Percentiles rank a stretch among this genome's conserved stretches.
Evolutionary conservation across 2,113 vertebrate genomes (phyloP).

Genomic region (Pavo muticus): DNA sequence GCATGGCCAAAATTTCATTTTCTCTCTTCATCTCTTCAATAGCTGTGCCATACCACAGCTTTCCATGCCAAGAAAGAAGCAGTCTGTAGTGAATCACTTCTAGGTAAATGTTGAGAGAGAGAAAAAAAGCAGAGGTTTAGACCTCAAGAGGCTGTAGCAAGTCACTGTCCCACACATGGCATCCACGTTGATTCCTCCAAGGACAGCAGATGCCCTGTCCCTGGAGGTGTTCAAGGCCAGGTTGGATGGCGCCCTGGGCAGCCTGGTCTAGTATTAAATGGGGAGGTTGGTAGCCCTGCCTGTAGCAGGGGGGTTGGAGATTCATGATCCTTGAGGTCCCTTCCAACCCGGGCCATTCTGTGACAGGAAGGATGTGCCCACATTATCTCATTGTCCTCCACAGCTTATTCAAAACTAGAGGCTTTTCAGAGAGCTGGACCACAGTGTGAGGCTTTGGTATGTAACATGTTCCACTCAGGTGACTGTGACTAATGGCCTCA

Average conservation of each 20-base stretch:
- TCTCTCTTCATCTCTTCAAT: neutral
- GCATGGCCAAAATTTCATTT: neutral
- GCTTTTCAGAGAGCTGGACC: neutral
- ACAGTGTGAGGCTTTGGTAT: neutral
- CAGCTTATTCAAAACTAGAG: neutral
- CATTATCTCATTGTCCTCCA: neutral
- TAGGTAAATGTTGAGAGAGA: neutral
- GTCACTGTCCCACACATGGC: rapidly evolving
- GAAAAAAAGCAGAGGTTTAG: neutral
- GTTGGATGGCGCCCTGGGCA: too few relatives aligned
- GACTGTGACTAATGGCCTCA: neutral
- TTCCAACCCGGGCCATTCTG: too few relatives aligned
- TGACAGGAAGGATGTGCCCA: neutral
- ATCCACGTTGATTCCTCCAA: neutral
- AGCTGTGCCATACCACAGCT: neutral
- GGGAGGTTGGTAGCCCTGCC: too few relatives aligned
- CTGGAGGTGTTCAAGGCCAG: too few relatives aligned
- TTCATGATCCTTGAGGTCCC: too few relatives aligned
- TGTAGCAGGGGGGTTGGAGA: too few relatives aligned
- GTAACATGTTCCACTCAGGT: rapidly evolving
- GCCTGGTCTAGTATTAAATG: too few relatives aligned
- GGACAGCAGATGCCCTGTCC: neutral
- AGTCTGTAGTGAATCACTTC: neutral
- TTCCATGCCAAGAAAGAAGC: neutral
- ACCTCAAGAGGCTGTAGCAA: neutral